Percentiles rank a stretch among this genome's conserved stretches.
Conservation (phyloP, 2,797 vertebrate genomes). For the Thalassophryne amazonica region DNA sequence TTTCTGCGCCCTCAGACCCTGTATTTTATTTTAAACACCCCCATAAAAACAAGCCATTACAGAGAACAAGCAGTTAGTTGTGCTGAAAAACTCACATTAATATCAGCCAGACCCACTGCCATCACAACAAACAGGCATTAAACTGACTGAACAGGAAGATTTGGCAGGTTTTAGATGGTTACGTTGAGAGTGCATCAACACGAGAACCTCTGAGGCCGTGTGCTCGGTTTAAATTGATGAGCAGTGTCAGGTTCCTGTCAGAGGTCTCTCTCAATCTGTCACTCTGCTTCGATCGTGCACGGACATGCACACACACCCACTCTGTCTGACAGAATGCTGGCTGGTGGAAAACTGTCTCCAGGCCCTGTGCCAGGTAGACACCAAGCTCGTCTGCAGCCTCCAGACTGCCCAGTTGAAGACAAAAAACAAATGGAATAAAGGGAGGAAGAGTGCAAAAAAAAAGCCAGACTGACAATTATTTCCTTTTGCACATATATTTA, state of each 20-base stretch:
- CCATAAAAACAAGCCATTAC: not conserved
- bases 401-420: constrained; percentile 1
- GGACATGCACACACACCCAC: constrained; percentile 1
- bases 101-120: not conserved
- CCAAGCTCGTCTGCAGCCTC: not conserved
- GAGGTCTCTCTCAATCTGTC: constrained; percentile 16
- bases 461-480: not conserved
- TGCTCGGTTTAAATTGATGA: constrained; percentile 15
- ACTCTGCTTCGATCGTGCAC: not conserved
- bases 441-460: not conserved
- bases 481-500: not conserved
- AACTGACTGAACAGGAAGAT: not conserved
- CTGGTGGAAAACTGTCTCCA: not conserved
- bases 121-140: not conserved
- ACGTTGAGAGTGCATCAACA: not conserved
- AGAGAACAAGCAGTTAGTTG: not conserved
- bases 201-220: not conserved
- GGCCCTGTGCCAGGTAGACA: constrained; percentile 13
- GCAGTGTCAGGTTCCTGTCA: constrained; percentile 11
- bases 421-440: not conserved
- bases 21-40: not conserved
- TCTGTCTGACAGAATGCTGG: constrained; percentile 9
- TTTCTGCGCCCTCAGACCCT: not conserved
- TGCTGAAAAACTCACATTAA: not conserved
- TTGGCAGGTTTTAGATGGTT: not conserved